These are phyloP conservation scores for Lemur catta DNA, from an alignment of 2,797 vertebrate genomes.

Conservation along the genomic window DNA sequence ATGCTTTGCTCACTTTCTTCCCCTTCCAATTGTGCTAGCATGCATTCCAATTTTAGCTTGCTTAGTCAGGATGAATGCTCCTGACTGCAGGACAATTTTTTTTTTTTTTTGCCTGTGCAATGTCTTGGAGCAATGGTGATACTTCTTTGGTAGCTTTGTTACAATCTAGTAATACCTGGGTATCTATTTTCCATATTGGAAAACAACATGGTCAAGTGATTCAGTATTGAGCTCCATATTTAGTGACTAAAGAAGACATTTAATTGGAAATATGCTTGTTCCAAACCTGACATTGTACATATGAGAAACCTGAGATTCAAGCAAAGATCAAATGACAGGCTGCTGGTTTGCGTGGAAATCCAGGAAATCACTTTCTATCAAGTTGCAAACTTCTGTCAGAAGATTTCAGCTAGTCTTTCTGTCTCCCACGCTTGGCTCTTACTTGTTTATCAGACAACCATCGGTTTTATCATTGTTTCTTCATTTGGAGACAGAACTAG, in stretches of 20 bases:
- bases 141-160: background rate
- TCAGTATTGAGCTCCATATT: background rate
- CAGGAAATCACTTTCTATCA: background rate
- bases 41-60: background rate
- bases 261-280: background rate
- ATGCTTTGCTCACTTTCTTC: background rate
- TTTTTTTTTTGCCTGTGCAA: background rate
- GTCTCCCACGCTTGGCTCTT: background rate
- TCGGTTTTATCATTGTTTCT: conserved; percentile 22
- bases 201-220: background rate
- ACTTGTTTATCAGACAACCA: background rate
- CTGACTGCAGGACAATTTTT: background rate
- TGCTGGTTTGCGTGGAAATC: background rate
- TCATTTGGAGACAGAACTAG: conserved; percentile 17
- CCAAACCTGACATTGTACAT: background rate
- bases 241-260: background rate
- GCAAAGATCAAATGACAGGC: background rate
- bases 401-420: background rate
- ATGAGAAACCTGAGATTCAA: background rate
- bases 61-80: background rate
- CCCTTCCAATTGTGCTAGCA: background rate
- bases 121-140: background rate
- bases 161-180: background rate
- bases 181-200: background rate
- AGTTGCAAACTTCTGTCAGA: background rate